Evolutionary conservation across 2,888 invertebrate species (phyloP), one percentile per base, ranked within the genome.

Genomic region (Petrophora chlorosata): DNA sequence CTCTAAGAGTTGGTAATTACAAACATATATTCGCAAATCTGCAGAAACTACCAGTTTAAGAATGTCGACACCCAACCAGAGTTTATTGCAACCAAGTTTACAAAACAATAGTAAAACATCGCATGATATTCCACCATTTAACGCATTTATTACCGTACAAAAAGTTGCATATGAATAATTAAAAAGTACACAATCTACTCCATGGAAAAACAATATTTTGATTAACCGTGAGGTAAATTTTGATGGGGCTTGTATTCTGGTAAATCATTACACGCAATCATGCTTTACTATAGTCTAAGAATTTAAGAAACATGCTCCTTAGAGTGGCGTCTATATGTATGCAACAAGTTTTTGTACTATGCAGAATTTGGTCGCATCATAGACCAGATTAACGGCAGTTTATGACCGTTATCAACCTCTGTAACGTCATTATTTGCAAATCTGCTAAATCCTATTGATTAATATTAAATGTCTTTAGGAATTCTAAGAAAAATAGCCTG

Each of bases 81-180:
- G 26, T 29, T 16, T 19, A 32, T 38, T 13, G 38, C 45, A 38
- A 45, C 28, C 5, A 19, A 34, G 22, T 46, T 57, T 51, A 43
- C 54, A 54, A 54, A 48, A 54, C 51, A 48, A 49, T 45, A 44
- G 42, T 50, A 26, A 30, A 49, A 26, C 41, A 53, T 58, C 23
- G 55, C 52, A 55, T 55, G 58, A 39, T 53, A 53, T 58, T 53
- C 50, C 53, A 53, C 41, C 45, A 38, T 50, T 35, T 22, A 41
- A 16, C 29, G 28, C 5, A 12, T 43, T 56, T 39, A 45, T 44
- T 26, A 26, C 45, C 49, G 26, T 50, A 47, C 28, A 49, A 47
- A 44, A 42, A 45, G 39, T 49, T 52, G 52, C 46, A 48, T 52
- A 43, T 38, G 43, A 40, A 44, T 23, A 53, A 51, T 51, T 41